Evolutionary conservation across 2,888 invertebrate species (phyloP).

Genomic region (Dryomyza anilis): DNA sequence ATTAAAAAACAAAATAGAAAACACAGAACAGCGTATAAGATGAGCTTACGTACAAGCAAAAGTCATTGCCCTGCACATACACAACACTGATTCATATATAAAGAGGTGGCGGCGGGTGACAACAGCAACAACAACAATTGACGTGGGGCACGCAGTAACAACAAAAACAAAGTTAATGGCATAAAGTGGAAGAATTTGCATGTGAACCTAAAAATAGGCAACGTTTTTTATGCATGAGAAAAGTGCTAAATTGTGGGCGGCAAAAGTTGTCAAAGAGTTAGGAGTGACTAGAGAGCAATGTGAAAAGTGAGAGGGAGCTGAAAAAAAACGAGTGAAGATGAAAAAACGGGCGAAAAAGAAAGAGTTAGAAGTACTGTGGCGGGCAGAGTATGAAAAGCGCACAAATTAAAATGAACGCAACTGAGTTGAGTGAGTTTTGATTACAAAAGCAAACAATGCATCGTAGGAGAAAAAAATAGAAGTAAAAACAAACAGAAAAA

Average conservation of each 20-base stretch:
- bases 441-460: constrained; percentile 14
- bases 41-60: not conserved
- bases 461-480: not conserved
- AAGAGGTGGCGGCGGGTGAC: not conserved
- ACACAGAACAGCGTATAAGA: constrained; percentile 11
- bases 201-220: constrained; percentile 26
- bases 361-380: too few relatives aligned
- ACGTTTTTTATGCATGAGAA: not conserved
- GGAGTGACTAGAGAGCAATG: too few relatives aligned
- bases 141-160: constrained; percentile 23
- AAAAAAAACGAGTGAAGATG: not conserved
- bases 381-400: too few relatives aligned
- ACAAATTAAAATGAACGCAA: constrained; percentile 16
- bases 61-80: constrained; percentile 12
- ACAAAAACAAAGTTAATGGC: constrained; percentile 27
- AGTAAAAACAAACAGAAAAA: not conserved
- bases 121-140: constrained; percentile 8
- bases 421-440: constrained; percentile 23
- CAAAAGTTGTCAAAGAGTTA: too few relatives aligned
- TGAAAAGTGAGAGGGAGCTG: not conserved
- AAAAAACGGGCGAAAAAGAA: too few relatives aligned
- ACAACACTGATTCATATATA: not conserved
- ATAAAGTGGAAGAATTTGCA: constrained; percentile 24
- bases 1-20: not conserved
- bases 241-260: too few relatives aligned